Conservation (phyloP, 1,140 invertebrate species). For the Drosophila nebulosa region DNA sequence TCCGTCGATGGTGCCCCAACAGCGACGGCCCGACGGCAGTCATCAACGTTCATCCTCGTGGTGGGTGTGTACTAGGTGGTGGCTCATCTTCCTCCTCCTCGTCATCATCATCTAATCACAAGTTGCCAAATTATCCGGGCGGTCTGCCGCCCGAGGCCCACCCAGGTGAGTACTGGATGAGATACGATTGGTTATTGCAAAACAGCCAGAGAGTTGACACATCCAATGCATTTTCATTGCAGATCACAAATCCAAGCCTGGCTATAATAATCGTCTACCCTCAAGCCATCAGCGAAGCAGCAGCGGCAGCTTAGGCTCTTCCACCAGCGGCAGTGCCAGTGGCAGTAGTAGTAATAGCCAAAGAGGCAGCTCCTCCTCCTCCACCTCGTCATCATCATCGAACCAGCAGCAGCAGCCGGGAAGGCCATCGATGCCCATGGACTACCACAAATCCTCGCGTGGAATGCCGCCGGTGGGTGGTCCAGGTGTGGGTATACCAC, state of each 20-base stretch:
- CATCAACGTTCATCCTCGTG: slow-evolving; percentile 56
- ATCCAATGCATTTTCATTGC: background rate
- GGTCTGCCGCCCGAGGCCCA: slow-evolving; percentile 57
- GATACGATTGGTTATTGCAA: background rate
- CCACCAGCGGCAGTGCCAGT: slow-evolving; percentile 1
- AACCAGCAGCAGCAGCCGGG: slow-evolving; percentile 34
- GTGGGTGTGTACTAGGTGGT: slow-evolving; percentile 28
- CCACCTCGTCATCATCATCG: slow-evolving; percentile 33
- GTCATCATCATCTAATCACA: slow-evolving; percentile 68
- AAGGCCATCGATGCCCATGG: slow-evolving; percentile 54
- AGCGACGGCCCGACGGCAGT: slow-evolving; percentile 44
- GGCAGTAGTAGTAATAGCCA: slow-evolving; percentile 25
- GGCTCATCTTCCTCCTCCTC: slow-evolving; percentile 55
- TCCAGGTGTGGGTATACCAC: slow-evolving; percentile 35
- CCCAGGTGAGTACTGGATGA: slow-evolving; percentile 54
- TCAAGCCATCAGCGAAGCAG: slow-evolving; percentile 55
- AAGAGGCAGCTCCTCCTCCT: slow-evolving; percentile 16
- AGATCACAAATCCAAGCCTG: slow-evolving; percentile 76
- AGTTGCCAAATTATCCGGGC: slow-evolving; percentile 66
- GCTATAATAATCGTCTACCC: slow-evolving; percentile 59
- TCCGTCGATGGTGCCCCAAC: slow-evolving; percentile 63
- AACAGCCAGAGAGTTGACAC: background rate
- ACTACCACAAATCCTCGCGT: slow-evolving; percentile 64
- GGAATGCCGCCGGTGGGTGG: slow-evolving; percentile 47
- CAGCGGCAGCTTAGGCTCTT: slow-evolving; percentile 21